Conservation (phyloP, 2,888 invertebrate species). For the Eupithecia subumbrata region DNA sequence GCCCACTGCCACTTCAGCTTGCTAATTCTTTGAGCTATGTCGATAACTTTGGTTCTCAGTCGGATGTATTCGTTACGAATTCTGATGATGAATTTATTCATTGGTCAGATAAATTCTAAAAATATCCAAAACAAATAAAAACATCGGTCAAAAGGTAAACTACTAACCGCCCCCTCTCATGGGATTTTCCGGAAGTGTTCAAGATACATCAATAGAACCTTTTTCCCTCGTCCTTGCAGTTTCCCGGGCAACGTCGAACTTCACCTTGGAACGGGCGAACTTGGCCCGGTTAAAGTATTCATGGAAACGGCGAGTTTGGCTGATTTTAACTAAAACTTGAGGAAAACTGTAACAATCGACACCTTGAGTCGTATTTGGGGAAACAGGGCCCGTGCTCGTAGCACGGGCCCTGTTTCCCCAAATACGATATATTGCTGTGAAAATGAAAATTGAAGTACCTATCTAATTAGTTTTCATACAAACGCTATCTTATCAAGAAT, state of each 20-base stretch:
- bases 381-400: not conserved
- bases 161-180: not conserved
- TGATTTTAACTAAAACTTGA: conserved; percentile 28
- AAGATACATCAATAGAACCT: not conserved
- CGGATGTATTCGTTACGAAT: no score
- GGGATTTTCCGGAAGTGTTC: not conserved
- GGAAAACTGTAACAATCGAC: not conserved
- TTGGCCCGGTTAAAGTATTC: conserved; percentile 34
- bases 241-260: not conserved
- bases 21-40: no score
- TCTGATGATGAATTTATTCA: no score
- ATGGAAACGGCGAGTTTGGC: not conserved
- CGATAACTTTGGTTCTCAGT: no score
- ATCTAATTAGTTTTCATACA: not conserved
- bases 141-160: not conserved
- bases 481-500: no score
- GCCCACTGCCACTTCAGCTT: no score
- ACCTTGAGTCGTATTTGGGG: not conserved
- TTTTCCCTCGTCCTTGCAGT: conserved; percentile 4
- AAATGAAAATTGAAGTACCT: not conserved
- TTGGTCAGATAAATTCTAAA: no score
- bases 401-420: no score
- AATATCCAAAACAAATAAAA: not conserved
- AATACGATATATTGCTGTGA: no score
- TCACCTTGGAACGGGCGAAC: conserved; percentile 45